A percentile compares a stretch with the other conserved stretches of the same genome.
Evolutionary conservation across 2,888 invertebrate species (phyloP).

Genomic region (Chelonus formosanus): DNA sequence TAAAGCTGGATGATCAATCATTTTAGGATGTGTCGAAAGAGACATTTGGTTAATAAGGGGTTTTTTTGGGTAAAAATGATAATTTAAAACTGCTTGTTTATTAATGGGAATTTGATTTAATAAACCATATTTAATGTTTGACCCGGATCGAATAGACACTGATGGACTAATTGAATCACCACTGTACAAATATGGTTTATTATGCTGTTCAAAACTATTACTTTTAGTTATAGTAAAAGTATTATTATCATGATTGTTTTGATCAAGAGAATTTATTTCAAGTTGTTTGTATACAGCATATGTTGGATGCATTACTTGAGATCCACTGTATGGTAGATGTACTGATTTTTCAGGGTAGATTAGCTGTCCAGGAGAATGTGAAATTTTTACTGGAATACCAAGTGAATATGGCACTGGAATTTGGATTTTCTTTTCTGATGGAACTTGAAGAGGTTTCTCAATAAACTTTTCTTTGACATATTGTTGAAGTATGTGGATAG

Average conservation of each 20-base stretch:
- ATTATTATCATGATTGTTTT: conserved; percentile 7
- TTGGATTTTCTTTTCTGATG: conserved; percentile 63
- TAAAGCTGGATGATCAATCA: neutral
- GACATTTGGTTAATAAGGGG: too few relatives aligned
- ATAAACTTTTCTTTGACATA: conserved; percentile 69
- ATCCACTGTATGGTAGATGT: conserved; percentile 45
- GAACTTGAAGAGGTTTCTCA: conserved; percentile 66
- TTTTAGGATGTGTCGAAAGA: too few relatives aligned
- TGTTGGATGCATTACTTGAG: conserved; percentile 39
- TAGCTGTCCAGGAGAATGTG: conserved; percentile 53
- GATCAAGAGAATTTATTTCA: neutral
- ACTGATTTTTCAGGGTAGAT: conserved; percentile 47
- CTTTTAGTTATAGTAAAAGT: neutral
- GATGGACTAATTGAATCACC: conserved; percentile 41
- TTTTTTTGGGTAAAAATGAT: too few relatives aligned
- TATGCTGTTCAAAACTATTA: conserved; percentile 30
- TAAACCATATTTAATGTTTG: conserved; percentile 33
- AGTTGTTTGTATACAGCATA: too few relatives aligned
- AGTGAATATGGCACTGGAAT: conserved; percentile 66
- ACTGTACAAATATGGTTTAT: conserved; percentile 41
- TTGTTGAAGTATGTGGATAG: conserved; percentile 52
- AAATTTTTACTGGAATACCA: conserved; percentile 65
- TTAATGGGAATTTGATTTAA: conserved; percentile 32
- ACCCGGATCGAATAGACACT: conserved; percentile 20
- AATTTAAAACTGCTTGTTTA: neutral